Evolutionary conservation across 1,140 invertebrate genomes (phyloP), one percentile per base, ranked within the genome.

Genomic region (Drosophila orosa): DNA sequence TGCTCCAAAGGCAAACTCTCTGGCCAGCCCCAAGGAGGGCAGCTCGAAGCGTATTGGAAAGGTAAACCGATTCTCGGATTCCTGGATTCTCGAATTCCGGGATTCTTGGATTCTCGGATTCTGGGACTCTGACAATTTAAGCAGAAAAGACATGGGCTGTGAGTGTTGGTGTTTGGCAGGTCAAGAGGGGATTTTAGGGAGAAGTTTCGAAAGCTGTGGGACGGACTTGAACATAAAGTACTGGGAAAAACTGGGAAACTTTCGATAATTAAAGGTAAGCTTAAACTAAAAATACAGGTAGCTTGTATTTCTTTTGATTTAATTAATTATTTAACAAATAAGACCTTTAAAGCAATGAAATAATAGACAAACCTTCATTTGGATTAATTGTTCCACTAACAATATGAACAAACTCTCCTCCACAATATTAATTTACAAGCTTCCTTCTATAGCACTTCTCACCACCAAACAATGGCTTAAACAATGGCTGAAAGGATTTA

Each of bases 11-110:
- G 44, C 48, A 24, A 27, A 33, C 17, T 17, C 17, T 17, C 39
- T 33, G 47, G 12, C 12, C 22, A 24, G 35, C 24, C 44, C 44
- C 25, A 31, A 31, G 24, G 62, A 63, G 74, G 40, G 40, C n/a
- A 44, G 52, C 65, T 59, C 17, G 10, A 44, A 73, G 62, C 52
- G 52, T 72, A 69, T 37, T 71, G 40, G 42, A 39, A 47, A 58
- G 40, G 40, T 71, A 71, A 71, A 57, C 33, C 50, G 65, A 57
- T 58, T 48, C 39, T 31, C 37, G 45, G 29, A 65, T 65, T 57
- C 39, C 31, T 22, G 39, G 17, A 15, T 17, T 52, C n/a, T 29
- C 24, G 39, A 24, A 22, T 27, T 63, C 37, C 31, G 12, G 24
- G 63, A 59, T 29, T 29, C 19, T 47, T 3, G 22, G 45, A 10